Conservation (phyloP, 2,113 vertebrate species). For the Atrichornis clamosus region DNA sequence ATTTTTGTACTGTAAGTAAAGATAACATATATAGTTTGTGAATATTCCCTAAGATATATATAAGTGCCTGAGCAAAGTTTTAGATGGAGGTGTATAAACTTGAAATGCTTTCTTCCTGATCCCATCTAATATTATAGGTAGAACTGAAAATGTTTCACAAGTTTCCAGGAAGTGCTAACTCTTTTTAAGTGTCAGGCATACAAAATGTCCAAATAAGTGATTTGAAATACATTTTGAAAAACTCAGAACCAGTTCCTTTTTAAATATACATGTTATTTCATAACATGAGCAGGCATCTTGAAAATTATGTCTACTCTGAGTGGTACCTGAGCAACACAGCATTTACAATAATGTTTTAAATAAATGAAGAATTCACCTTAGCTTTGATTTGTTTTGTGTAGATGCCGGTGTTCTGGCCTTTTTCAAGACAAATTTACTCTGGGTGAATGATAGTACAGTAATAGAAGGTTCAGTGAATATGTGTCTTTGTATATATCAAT, state of each 20-base stretch:
- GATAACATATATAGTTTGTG: background rate
- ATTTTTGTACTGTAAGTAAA: background rate
- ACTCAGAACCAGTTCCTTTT: background rate
- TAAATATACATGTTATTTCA: background rate
- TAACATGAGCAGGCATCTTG: background rate
- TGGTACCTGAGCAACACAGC: background rate
- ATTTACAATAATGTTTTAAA: background rate
- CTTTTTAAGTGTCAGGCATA: background rate
- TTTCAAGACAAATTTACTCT: background rate
- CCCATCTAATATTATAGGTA: background rate
- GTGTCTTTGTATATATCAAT: background rate
- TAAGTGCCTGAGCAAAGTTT: background rate
- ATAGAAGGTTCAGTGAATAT: background rate
- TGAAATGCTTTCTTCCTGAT: background rate
- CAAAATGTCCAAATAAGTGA: background rate
- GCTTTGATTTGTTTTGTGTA: background rate
- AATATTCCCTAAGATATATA: background rate
- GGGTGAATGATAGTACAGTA: background rate
- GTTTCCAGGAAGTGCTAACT: background rate
- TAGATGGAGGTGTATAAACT: background rate
- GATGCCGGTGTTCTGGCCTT: background rate
- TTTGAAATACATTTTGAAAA: background rate
- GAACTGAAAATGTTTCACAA: background rate
- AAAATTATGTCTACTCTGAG: background rate
- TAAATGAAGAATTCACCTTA: background rate